Evolutionary conservation across 1,140 invertebrate genomes (phyloP), one percentile per base, ranked within the genome.

Genomic region (Cyrtorhinus lividipennis): DNA sequence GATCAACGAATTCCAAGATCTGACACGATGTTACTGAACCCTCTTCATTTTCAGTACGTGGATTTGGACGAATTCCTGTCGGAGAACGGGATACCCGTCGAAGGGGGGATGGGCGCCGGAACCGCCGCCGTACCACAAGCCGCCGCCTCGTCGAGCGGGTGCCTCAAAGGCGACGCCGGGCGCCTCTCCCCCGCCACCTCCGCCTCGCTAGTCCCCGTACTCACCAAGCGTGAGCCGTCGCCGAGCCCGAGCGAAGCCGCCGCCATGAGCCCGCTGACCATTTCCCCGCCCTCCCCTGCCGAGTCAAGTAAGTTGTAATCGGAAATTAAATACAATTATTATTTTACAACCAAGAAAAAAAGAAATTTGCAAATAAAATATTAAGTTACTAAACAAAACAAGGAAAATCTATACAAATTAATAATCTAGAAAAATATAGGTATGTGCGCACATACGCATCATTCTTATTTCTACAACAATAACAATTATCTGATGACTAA

Each of bases 21-120:
- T n/a, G n/a, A n/a, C n/a, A n/a, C n/a, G n/a, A n/a, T n/a, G n/a
- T n/a, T n/a, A n/a, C n/a, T n/a, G n/a, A n/a, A n/a, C n/a, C n/a
- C n/a, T n/a, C n/a, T n/a, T n/a, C n/a, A n/a, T 72, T 81, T 87
- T 70, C 81, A 92, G 85, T 95, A 94, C 76, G 90, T 95, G 78
- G 92, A 95, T 77, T 78, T 96, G 77, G 92, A 96, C 77, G 92
- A 95, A 77, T 95, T 96, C 77, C 81, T 96, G 67, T 89, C 87
- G 67, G 92, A 95, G 76, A 95, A 93, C 76, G 90, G 88, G 66
- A 89, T 90, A 75, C 86, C 87, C 62, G 83, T 86, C 70, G 87
- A 89, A 72, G 85, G 81, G 13, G 78, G 84, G 64, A 76, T 78
- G 64, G 80, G 70, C 60, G 69, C 74, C 61, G 70, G 73, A 58